Evolutionary conservation across 2,888 invertebrate species (phyloP).

Genomic region (Nebria salina): DNA sequence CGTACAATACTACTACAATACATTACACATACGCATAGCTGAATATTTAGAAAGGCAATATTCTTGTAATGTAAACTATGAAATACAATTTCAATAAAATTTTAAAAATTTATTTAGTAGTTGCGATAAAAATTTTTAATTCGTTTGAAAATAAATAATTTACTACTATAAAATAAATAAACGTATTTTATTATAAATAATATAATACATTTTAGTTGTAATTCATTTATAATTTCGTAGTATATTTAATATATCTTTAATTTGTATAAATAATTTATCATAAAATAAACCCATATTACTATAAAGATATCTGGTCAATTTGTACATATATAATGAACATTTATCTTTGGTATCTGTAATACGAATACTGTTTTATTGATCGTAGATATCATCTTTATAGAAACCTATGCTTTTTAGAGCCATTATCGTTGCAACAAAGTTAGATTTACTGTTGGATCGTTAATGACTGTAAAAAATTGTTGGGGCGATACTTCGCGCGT

Average conservation of each 20-base stretch:
- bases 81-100: too few species aligned
- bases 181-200: not conserved
- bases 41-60: too few species aligned
- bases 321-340: not conserved
- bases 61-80: too few species aligned
- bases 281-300: not conserved
- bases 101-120: too few species aligned
- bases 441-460: not conserved
- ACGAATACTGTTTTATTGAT: not conserved
- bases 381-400: not conserved
- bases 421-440: not conserved
- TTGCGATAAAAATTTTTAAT: too few species aligned
- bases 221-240: not conserved
- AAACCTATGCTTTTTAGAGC: not conserved
- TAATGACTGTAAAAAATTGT: slow-evolving; percentile 1
- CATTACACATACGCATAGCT: not conserved
- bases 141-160: too few species aligned
- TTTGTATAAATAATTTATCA: not conserved
- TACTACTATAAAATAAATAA: too few species aligned
- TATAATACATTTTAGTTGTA: not conserved
- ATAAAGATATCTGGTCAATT: not conserved
- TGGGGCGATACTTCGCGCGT: not conserved
- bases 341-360: not conserved
- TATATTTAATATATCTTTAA: not conserved
- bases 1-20: not conserved